A percentile compares a stretch with the other conserved stretches of the same genome.
Conservation (phyloP, 2,888 invertebrate genomes). For the Hydriomena furcata region DNA sequence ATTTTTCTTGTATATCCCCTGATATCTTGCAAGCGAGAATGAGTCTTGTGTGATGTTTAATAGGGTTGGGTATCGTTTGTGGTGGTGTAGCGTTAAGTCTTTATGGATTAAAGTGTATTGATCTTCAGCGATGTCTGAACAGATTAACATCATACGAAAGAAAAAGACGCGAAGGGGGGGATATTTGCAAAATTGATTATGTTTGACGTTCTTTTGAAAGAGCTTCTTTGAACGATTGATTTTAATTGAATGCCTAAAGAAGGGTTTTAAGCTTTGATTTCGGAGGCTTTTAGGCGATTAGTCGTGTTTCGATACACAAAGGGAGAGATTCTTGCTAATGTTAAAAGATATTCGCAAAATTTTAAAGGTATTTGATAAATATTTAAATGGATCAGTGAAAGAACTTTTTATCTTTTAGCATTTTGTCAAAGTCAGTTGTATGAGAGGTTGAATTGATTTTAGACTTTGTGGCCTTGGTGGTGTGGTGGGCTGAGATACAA, state of each 20-base stretch:
- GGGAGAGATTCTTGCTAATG: constrained; percentile 33
- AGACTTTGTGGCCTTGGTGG: too few relatives aligned
- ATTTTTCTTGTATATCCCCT: constrained; percentile 7
- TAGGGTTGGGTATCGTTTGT: constrained; percentile 29
- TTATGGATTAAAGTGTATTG: constrained; percentile 34
- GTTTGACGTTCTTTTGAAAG: constrained; percentile 74
- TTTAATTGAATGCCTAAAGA: constrained; percentile 71
- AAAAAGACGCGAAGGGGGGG: constrained; percentile 62
- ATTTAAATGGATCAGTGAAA: too few relatives aligned
- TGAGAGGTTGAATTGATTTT: too few relatives aligned
- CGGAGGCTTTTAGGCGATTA: constrained; percentile 60
- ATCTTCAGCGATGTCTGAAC: constrained; percentile 53
- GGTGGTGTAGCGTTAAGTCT: background rate
- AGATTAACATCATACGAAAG: constrained; percentile 70
- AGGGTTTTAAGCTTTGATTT: constrained; percentile 57
- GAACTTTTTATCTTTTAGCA: too few relatives aligned
- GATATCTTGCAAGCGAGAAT: constrained; percentile 15
- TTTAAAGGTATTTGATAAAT: too few relatives aligned
- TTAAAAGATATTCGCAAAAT: too few relatives aligned
- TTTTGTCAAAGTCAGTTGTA: too few relatives aligned
- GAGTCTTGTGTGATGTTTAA: fast-evolving
- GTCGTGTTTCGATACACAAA: constrained; percentile 57
- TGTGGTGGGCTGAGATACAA: too few relatives aligned
- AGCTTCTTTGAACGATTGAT: constrained; percentile 63
- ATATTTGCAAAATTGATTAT: constrained; percentile 83